Base-by-base conservation (phyloP, 1,140 invertebrate genomes). In the Leptopilina clavipes region DNA sequence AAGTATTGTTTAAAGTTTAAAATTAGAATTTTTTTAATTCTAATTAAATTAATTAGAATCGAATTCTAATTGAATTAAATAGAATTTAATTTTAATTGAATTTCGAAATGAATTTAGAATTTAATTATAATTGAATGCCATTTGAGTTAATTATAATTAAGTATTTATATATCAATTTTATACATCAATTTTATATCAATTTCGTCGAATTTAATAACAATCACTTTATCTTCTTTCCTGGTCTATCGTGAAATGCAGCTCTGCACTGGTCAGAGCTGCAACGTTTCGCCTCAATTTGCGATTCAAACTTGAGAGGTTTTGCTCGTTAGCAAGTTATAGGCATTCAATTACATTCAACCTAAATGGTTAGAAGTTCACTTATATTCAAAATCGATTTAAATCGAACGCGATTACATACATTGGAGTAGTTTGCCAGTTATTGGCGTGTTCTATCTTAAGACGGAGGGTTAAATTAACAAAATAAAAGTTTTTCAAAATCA, bases 371-470 rank as follows among this genome's bases (percentile, higher is more conserved):
- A 65, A 65, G 25, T 65, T 22, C 59, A 31, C 19, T 40, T 65
- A 65, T n/a, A n/a, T 65, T 65, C 59, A 65, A 65, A 65, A 65
- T 65, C 59, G 59, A 65, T 65, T 65, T n/a, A 65, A 31, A 14
- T n/a, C 22, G 12, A 65, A 25, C 59, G 25, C 59, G 25, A 65
- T 37, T 65, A 11, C 11, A 22, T 31, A 22, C 14, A 14, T 22
- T n/a, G 14, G 31, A 14, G 31, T 31, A 65, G 12, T 65, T 14
- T 31, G 14, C 22, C 12, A 17, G 6, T n/a, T 17, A n/a, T 52
- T 52, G 37, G 0, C 37, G 8, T 40, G 5, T 31, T 31, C 1
- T 2, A 40, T 6, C 37, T 40, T 40, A 40, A 40, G 37, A 40
- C 37, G 37, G 7, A 40, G 37, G 7, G 37, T 40, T 40, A 40